Evolutionary conservation across 2,113 vertebrate species (phyloP).

Genomic region (Porphyrio hochstetteri): DNA sequence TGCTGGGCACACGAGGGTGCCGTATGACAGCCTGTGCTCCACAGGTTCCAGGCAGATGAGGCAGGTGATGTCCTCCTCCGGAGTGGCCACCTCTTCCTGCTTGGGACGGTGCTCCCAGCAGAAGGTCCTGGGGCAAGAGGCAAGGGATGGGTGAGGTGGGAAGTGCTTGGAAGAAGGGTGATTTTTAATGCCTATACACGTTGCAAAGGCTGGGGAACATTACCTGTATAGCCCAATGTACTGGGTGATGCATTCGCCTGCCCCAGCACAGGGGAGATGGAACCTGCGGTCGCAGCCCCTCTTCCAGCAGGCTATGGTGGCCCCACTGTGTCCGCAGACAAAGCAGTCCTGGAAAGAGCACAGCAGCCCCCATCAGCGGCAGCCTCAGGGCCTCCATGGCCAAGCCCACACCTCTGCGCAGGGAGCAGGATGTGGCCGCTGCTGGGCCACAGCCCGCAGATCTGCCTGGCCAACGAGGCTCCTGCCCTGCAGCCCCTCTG

Average conservation of each 20-base stretch:
- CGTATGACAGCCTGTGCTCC: rapidly evolving
- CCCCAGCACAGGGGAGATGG: background rate
- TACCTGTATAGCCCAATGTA: background rate
- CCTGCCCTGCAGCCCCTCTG: rapidly evolving
- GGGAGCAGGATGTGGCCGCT: rapidly evolving
- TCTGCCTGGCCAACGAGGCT: rapidly evolving
- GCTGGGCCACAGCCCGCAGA: background rate
- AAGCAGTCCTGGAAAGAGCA: no score
- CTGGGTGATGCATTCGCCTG: background rate
- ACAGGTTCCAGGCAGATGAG: background rate
- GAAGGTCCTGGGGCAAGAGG: background rate
- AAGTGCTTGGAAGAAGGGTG: no score
- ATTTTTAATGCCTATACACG: no score
- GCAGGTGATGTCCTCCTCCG: rapidly evolving
- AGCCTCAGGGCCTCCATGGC: background rate
- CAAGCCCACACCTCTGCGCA: rapidly evolving
- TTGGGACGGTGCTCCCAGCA: background rate
- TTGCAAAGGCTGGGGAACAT: no score
- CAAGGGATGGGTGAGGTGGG: rapidly evolving
- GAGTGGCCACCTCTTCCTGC: background rate
- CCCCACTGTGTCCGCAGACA: no score
- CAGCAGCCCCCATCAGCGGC: background rate
- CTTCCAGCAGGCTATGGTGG: background rate
- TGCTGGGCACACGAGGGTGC: background rate
- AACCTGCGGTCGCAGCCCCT: rapidly evolving